Evolutionary conservation across 2,113 vertebrate species (phyloP).

Genomic region (Gracilinanus agilis): DNA sequence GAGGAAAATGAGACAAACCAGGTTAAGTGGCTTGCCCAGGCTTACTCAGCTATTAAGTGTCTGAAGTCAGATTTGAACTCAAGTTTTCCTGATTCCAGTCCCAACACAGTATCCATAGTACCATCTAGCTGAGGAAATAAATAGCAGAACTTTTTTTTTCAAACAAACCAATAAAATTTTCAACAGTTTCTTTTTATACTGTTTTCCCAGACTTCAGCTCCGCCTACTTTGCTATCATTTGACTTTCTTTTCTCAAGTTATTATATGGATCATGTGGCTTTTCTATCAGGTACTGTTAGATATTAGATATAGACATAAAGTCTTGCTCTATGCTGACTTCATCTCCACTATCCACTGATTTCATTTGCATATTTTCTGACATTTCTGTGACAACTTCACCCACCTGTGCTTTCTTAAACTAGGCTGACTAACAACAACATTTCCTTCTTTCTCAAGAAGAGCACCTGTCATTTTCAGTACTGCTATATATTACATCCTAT

Average conservation of each 20-base stretch:
- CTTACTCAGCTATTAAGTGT: background rate
- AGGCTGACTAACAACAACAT: background rate
- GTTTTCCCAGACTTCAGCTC: background rate
- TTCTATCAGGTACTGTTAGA: background rate
- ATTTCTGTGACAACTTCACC: background rate
- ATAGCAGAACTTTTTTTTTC: background rate
- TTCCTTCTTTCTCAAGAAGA: constrained; percentile 6
- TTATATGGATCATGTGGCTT: constrained; percentile 31
- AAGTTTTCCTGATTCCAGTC: background rate
- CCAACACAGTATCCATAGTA: background rate
- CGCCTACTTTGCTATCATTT: background rate
- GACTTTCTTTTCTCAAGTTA: background rate
- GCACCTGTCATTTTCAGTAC: constrained; percentile 19
- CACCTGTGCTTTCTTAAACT: background rate
- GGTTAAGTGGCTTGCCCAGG: background rate
- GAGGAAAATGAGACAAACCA: background rate
- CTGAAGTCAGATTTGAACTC: background rate
- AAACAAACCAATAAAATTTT: background rate
- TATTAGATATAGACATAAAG: constrained; percentile 7
- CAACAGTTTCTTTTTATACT: background rate
- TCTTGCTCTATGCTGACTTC: background rate
- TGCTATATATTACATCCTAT: background rate
- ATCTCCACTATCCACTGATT: background rate
- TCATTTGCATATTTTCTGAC: background rate
- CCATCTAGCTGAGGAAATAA: background rate